phyloP scores from a whole-genome alignment of 1,140 invertebrate genomes.

The Heterodera carotae region DNA sequence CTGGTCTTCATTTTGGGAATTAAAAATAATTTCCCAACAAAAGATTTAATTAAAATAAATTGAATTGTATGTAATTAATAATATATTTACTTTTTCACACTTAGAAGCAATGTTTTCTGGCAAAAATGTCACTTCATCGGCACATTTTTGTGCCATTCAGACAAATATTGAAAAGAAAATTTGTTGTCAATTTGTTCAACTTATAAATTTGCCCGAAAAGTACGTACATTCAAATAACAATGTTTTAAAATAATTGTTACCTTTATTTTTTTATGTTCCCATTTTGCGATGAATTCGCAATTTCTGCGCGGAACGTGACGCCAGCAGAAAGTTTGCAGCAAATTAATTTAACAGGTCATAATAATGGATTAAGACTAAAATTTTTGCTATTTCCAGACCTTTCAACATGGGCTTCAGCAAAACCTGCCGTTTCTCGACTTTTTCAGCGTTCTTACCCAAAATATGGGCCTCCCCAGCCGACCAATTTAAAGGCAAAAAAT shows the following conservation, averaged over 20 bases:
- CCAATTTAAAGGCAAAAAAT: neutral
- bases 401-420: neutral
- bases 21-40: too few relatives aligned
- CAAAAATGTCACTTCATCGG: neutral
- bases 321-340: neutral
- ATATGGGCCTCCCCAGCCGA: neutral
- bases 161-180: conserved; percentile 7
- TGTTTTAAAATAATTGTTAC: neutral
- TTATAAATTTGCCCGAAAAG: conserved; percentile 23
- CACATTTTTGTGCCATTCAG: conserved; percentile 24
- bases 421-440: neutral
- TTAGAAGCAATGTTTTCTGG: neutral
- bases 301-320: neutral
- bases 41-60: too few relatives aligned
- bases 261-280: conserved; percentile 4
- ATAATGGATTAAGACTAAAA: neutral
- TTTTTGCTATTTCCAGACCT: neutral
- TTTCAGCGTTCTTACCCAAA: neutral
- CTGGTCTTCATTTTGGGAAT: too few relatives aligned
- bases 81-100: neutral
- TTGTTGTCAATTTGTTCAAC: conserved; percentile 28
- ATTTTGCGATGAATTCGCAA: neutral
- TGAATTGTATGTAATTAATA: neutral
- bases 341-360: conserved; percentile 10
- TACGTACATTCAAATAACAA: neutral